A percentile compares a stretch with the other conserved stretches of the same genome.
phyloP scores from a whole-genome alignment of 2,797 vertebrate species.

The Sphenopsis melanotis region DNA sequence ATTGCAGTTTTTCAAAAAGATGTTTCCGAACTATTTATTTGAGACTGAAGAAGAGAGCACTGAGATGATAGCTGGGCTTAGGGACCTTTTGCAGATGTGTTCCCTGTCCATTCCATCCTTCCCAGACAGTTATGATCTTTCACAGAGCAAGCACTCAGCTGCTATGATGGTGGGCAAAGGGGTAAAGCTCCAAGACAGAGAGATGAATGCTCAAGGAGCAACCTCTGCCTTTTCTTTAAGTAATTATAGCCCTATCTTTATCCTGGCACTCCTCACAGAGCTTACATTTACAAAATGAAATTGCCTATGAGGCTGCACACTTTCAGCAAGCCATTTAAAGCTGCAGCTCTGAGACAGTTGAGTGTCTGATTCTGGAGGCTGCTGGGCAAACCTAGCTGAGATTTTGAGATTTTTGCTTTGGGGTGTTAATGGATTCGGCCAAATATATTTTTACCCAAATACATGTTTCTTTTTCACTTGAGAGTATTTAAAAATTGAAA shows the following conservation, averaged over 20 bases:
- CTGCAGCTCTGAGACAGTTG: neutral
- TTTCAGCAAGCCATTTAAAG: neutral
- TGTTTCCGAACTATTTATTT: neutral
- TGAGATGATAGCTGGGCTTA: neutral
- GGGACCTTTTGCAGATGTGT: neutral
- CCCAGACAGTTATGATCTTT: neutral
- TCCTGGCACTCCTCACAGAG: slow-evolving; percentile 23
- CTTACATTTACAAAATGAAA: slow-evolving; percentile 43
- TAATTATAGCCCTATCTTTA: slow-evolving; percentile 19
- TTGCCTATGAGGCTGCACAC: neutral
- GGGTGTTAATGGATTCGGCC: neutral
- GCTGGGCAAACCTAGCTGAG: neutral
- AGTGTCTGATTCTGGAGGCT: neutral
- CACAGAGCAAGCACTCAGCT: neutral
- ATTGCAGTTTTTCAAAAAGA: neutral
- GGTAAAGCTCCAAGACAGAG: neutral
- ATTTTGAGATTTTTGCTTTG: neutral
- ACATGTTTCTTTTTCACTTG: neutral
- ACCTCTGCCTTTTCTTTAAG: neutral
- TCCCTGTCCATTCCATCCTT: neutral
- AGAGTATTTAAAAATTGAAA: neutral
- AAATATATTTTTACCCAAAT: neutral
- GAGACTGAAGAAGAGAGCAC: neutral
- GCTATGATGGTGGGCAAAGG: neutral
- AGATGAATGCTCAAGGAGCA: neutral